Percentiles rank a stretch among this genome's conserved stretches.
Conservation (phyloP, 2,888 invertebrate genomes). For the Harpalus rufipes region DNA sequence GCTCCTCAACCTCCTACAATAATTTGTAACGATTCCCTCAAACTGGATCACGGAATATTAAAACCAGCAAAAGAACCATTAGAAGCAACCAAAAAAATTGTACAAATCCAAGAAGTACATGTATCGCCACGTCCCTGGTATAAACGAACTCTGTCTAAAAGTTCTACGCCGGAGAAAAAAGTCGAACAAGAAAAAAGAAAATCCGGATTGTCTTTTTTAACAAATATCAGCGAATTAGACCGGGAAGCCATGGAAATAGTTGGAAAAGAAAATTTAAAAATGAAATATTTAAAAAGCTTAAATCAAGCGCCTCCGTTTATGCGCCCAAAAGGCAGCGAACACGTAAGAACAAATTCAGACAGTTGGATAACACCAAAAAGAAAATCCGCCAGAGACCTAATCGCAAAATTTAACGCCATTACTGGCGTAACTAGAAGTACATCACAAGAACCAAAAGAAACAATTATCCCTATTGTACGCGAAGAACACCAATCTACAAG, state of each 20-base stretch:
- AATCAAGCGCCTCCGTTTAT: conserved; percentile 74
- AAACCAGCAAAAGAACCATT: conserved; percentile 75
- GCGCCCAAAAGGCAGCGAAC: conserved; percentile 73
- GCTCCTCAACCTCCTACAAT: conserved; percentile 76
- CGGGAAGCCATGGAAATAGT: conserved; percentile 88
- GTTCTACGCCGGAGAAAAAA: conserved; percentile 73
- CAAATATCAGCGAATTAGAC: conserved; percentile 89
- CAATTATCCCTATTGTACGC: conserved; percentile 48
- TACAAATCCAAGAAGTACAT: conserved; percentile 71
- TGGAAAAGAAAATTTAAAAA: conserved; percentile 78
- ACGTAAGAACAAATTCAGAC: conserved; percentile 71
- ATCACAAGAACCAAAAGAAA: conserved; percentile 70
- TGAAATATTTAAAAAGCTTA: conserved; percentile 65
- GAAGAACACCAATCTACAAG: conserved; percentile 26
- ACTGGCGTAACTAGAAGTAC: conserved; percentile 80
- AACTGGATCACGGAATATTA: conserved; percentile 78
- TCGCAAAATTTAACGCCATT: conserved; percentile 82
- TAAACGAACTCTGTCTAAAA: conserved; percentile 78
- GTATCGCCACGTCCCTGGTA: conserved; percentile 84
- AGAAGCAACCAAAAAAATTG: conserved; percentile 67
- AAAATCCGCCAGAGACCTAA: conserved; percentile 79
- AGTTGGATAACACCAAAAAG: conserved; percentile 74
- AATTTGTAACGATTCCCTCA: conserved; percentile 77
- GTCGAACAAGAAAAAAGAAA: conserved; percentile 78
- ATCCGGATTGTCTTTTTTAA: conserved; percentile 82